Evolutionary conservation across 2,113 vertebrate species (phyloP).

Genomic region (Aspiorhynchus laticeps): DNA sequence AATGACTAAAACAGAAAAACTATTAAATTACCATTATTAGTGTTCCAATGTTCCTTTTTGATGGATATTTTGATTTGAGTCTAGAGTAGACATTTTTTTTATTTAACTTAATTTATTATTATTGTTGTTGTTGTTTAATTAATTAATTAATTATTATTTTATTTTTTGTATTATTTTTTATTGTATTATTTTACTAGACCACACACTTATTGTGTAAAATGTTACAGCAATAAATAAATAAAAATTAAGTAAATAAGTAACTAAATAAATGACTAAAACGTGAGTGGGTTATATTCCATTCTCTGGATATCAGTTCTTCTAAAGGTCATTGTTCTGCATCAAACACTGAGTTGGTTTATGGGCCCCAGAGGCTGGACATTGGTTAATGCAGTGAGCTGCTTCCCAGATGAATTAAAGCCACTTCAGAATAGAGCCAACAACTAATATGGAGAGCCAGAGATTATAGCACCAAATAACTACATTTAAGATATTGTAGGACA

Average conservation of each 20-base stretch:
- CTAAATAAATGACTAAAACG: background rate
- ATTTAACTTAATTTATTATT: too few relatives aligned
- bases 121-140: too few relatives aligned
- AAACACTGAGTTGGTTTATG: background rate
- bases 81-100: too few relatives aligned
- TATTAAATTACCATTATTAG: too few relatives aligned
- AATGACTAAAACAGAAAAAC: too few relatives aligned
- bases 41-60: too few relatives aligned
- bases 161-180: too few relatives aligned
- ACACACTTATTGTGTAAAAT: background rate
- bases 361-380: background rate
- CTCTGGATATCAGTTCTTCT: background rate
- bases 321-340: constrained; percentile 20
- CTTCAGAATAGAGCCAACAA: background rate
- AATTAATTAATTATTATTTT: too few relatives aligned
- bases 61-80: too few relatives aligned
- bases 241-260: too few relatives aligned
- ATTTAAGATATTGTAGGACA: background rate
- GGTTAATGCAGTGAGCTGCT: constrained; percentile 18
- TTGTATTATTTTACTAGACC: background rate
- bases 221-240: background rate
- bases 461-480: background rate
- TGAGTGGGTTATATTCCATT: background rate
- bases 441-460: background rate
- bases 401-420: constrained; percentile 2